These are phyloP conservation scores for Philantomba maxwellii DNA, from an alignment of 2,113 vertebrate species.

Conservation along the genomic window DNA sequence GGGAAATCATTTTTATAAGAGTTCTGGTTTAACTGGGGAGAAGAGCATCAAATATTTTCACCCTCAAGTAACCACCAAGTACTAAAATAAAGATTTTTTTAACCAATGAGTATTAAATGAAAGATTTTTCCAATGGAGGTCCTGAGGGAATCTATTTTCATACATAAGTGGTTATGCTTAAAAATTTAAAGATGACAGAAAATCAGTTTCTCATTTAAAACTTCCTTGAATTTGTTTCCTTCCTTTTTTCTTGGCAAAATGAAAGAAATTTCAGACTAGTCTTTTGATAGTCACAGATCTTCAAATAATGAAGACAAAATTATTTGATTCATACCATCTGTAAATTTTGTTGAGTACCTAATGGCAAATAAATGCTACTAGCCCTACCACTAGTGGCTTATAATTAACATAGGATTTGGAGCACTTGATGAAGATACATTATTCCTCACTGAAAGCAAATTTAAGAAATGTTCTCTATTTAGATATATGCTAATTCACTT, in stretches of 20 bases:
- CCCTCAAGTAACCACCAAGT: background rate
- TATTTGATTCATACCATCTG: background rate
- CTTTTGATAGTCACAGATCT: background rate
- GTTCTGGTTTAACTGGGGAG: background rate
- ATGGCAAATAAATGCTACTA: background rate
- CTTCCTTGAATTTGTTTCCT: background rate
- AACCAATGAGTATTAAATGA: background rate
- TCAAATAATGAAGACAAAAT: constrained; percentile 20
- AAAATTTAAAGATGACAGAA: background rate
- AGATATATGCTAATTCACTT: background rate
- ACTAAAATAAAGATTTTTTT: constrained; percentile 1
- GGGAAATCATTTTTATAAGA: background rate
- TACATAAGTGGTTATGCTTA: background rate
- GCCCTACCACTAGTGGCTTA: background rate
- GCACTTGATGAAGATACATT: background rate
- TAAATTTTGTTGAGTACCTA: background rate
- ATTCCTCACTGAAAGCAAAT: background rate
- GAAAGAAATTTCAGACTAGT: background rate
- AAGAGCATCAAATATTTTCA: background rate
- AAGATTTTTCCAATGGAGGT: background rate
- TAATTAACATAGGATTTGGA: background rate
- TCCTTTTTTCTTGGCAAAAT: background rate
- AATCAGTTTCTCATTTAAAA: background rate
- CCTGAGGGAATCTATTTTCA: background rate
- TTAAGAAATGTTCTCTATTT: constrained; percentile 11